phyloP scores from a whole-genome alignment of 2,797 vertebrate genomes.

The Hypotaenidia philippensis region DNA sequence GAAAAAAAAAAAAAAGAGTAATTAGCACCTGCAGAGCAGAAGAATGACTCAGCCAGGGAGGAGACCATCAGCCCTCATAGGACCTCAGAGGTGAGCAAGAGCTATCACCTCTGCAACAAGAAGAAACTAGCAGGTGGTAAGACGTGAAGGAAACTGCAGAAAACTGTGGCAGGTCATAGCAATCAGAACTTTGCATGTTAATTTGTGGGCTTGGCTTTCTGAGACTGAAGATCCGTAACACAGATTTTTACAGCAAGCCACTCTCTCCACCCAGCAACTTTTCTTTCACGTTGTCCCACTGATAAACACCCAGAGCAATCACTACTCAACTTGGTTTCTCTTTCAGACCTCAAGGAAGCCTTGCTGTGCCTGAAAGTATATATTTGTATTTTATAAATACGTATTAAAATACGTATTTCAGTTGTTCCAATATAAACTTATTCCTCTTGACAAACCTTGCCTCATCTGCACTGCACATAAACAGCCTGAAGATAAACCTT shows the following conservation, averaged over 20 bases:
- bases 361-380: background rate
- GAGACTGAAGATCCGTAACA: fast-evolving
- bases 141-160: background rate
- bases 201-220: background rate
- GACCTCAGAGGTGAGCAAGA: background rate
- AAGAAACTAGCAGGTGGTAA: background rate
- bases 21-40: background rate
- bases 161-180: no score
- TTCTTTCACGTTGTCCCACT: background rate
- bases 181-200: background rate
- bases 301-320: background rate
- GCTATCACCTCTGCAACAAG: background rate
- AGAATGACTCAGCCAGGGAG: background rate
- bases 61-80: background rate
- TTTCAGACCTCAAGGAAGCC: background rate
- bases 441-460: background rate
- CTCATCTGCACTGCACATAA: background rate
- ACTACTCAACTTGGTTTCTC: background rate
- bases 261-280: background rate
- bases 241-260: background rate
- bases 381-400: background rate
- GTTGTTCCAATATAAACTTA: background rate
- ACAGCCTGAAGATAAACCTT: background rate
- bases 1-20: background rate
- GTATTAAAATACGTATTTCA: fast-evolving